Conservation (phyloP, 2,888 invertebrate species). For the Drosophila eohydei region DNA sequence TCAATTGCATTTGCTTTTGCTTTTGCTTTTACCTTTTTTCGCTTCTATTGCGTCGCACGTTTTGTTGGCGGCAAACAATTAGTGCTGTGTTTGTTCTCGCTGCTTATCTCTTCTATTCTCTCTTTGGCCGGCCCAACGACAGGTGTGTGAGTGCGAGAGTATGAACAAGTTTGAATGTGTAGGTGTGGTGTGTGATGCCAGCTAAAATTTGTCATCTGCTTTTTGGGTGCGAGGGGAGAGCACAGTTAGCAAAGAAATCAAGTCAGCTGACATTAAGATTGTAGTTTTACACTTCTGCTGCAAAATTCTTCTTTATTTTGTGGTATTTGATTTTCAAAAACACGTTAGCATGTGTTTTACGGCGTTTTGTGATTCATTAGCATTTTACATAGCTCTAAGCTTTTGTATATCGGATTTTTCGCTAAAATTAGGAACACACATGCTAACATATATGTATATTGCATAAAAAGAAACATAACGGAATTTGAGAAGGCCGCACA, state of each 20-base stretch:
- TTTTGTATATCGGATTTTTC: slow-evolving; percentile 47
- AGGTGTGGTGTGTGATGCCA: background rate
- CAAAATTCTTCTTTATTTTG: background rate
- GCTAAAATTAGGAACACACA: slow-evolving; percentile 55
- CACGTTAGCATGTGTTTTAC: slow-evolving; percentile 25
- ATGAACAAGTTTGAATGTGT: slow-evolving; percentile 17
- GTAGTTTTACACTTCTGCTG: slow-evolving; percentile 35
- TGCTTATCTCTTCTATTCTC: slow-evolving; percentile 48
- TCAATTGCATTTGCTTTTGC: slow-evolving; percentile 36
- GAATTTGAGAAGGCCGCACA: slow-evolving; percentile 74
- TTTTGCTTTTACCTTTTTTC: slow-evolving; percentile 36
- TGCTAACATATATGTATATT: slow-evolving; percentile 16
- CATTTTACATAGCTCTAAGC: slow-evolving; percentile 45
- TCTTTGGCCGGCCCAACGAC: slow-evolving; percentile 29
- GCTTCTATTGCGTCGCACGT: slow-evolving; percentile 67
- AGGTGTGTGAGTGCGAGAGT: slow-evolving; percentile 42
- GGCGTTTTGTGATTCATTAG: slow-evolving; percentile 38
- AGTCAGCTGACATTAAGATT: slow-evolving; percentile 72
- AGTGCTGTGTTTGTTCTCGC: slow-evolving; percentile 47
- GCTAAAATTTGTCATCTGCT: slow-evolving; percentile 14
- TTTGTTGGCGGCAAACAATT: slow-evolving; percentile 62
- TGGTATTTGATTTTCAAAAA: slow-evolving; percentile 2
- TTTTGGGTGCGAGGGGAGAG: background rate
- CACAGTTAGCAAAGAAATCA: slow-evolving; percentile 41
- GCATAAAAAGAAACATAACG: slow-evolving; percentile 52